These are phyloP conservation scores for Chloroceryle aenea DNA, from an alignment of 2,113 vertebrate genomes.

Conservation along the genomic window DNA sequence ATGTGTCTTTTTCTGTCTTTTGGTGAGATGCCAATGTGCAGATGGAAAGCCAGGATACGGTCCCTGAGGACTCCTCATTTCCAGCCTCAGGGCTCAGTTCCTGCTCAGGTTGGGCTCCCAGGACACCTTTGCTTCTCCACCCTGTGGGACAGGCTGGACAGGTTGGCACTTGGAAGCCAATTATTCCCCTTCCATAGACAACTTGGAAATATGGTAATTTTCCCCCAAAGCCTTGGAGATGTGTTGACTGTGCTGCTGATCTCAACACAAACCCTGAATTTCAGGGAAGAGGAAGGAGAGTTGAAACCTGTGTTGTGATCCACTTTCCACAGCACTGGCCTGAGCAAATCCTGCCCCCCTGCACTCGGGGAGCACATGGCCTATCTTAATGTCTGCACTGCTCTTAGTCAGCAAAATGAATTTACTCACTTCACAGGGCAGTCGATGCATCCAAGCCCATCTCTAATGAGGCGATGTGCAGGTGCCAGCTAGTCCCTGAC, in stretches of 20 bases:
- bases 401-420: not conserved
- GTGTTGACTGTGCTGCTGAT: accelerated
- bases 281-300: not conserved
- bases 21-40: not conserved
- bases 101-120: not conserved
- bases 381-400: not conserved
- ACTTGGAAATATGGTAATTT: not conserved
- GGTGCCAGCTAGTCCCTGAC: not conserved
- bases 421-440: not conserved
- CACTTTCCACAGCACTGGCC: not conserved
- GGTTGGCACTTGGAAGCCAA: not conserved
- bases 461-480: not conserved
- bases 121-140: not conserved
- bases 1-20: not conserved
- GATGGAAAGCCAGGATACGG: not conserved
- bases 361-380: not conserved
- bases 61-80: not conserved
- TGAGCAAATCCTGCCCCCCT: not conserved
- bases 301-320: not conserved
- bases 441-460: not conserved
- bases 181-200: not conserved
- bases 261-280: not conserved
- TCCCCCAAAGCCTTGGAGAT: not conserved
- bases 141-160: not conserved
- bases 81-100: not conserved